Percentiles rank a stretch among this genome's conserved stretches.
Conservation (phyloP, 2,113 vertebrate species). For the Lethenteron reissneri region DNA sequence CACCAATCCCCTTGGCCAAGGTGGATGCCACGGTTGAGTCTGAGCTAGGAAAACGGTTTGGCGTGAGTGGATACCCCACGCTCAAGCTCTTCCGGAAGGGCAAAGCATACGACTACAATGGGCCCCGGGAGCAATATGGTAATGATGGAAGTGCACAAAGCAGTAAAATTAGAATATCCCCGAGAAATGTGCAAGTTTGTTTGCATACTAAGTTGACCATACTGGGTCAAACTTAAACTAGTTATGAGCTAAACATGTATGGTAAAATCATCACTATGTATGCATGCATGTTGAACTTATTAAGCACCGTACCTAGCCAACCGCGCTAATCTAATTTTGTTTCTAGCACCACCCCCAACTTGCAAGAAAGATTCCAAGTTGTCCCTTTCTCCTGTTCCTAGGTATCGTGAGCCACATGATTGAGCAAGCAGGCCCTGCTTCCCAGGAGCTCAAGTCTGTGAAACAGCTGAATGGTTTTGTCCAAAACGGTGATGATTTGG, state of each 20-base stretch:
- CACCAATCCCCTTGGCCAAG: constrained; percentile 64
- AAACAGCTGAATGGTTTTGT: constrained; percentile 75
- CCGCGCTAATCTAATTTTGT: no score
- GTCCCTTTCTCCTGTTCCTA: constrained; percentile 13
- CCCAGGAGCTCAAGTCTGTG: constrained; percentile 44
- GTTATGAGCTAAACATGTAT: no score
- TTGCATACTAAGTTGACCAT: no score
- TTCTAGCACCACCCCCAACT: no score
- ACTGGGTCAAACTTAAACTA: no score
- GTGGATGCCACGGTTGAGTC: constrained; percentile 50
- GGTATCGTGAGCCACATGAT: constrained; percentile 75
- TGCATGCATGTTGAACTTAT: no score
- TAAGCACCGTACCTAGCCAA: no score
- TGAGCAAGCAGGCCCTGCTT: constrained; percentile 72
- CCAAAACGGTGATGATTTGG: constrained; percentile 59
- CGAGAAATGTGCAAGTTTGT: no score
- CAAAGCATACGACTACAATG: constrained; percentile 61
- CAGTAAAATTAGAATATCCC: no score
- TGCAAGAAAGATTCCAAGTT: no score
- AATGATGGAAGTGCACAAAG: constrained; percentile 9
- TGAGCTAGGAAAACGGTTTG: constrained; percentile 49
- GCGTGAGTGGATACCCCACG: constrained; percentile 58
- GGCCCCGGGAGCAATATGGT: constrained; percentile 70
- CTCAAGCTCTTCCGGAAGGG: constrained; percentile 90
- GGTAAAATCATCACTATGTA: no score